Conservation (phyloP, 2,888 invertebrate genomes). For the Noctua janthina region DNA sequence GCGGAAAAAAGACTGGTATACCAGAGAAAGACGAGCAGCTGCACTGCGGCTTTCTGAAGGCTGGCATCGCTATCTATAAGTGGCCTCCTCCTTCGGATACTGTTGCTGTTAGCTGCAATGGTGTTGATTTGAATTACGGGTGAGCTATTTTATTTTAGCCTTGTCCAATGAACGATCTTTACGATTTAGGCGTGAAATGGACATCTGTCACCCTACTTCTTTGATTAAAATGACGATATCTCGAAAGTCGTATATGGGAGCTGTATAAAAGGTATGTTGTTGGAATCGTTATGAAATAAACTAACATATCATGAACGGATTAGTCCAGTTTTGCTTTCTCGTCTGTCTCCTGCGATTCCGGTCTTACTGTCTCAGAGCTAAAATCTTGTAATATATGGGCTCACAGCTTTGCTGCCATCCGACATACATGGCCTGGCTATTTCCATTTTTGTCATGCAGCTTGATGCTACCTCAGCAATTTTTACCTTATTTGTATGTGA, state of each 20-base stretch:
- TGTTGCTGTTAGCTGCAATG: constrained; percentile 86
- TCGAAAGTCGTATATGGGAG: no score
- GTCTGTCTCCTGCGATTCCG: not conserved
- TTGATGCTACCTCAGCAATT: not conserved
- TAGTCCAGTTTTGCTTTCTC: not conserved
- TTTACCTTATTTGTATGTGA: not conserved
- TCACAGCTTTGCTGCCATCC: not conserved
- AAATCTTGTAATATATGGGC: not conserved
- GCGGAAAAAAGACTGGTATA: constrained; percentile 87
- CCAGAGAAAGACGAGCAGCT: constrained; percentile 84
- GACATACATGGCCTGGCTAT: not conserved
- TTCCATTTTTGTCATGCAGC: not conserved
- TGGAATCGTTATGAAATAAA: no score
- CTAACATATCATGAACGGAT: no score
- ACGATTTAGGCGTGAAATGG: no score
- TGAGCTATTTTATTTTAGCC: constrained; percentile 49
- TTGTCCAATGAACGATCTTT: not conserved
- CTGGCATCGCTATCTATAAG: constrained; percentile 91
- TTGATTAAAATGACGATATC: no score
- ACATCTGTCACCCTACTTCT: no score
- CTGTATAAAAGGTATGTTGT: no score
- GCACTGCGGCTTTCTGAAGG: constrained; percentile 80
- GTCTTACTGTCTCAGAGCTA: not conserved
- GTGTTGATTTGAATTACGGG: constrained; percentile 90
- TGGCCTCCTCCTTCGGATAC: constrained; percentile 91